Conservation (phyloP, 2,888 invertebrate species). For the Merodon equestris region DNA sequence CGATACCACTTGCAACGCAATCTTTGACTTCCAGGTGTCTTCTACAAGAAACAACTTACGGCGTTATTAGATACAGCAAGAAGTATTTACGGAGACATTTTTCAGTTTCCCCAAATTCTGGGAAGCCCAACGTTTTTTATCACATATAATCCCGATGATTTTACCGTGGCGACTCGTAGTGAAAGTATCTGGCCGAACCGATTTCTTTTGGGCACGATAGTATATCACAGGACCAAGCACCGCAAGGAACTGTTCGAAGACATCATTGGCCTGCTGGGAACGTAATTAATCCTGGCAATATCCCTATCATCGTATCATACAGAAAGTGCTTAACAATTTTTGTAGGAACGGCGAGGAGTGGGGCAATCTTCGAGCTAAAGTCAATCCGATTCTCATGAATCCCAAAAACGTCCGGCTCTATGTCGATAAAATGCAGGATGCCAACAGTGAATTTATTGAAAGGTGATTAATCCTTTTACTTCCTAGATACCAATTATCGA, state of each 20-base stretch:
- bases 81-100: constrained; percentile 75
- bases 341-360: constrained; percentile 83
- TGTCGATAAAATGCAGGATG: constrained; percentile 78
- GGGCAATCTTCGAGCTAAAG: constrained; percentile 83
- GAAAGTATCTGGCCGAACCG: constrained; percentile 68
- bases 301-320: neutral
- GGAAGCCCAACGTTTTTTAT: constrained; percentile 74
- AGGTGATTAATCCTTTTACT: constrained; percentile 76
- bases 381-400: constrained; percentile 83
- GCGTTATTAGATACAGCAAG: constrained; percentile 17
- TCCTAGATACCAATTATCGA: constrained; percentile 71
- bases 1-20: neutral
- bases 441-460: constrained; percentile 74
- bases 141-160: constrained; percentile 79
- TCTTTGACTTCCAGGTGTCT: constrained; percentile 9
- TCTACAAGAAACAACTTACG: constrained; percentile 23
- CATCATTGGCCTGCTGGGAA: constrained; percentile 69
- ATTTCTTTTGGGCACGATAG: constrained; percentile 75
- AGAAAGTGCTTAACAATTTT: constrained; percentile 75
- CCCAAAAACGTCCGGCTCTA: constrained; percentile 80
- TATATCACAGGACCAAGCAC: constrained; percentile 74
- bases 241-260: constrained; percentile 72
- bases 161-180: constrained; percentile 75
- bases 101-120: constrained; percentile 75
- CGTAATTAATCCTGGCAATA: constrained; percentile 49